phyloP scores from a whole-genome alignment of 2,888 invertebrate genomes.

The Spodoptera littoralis region DNA sequence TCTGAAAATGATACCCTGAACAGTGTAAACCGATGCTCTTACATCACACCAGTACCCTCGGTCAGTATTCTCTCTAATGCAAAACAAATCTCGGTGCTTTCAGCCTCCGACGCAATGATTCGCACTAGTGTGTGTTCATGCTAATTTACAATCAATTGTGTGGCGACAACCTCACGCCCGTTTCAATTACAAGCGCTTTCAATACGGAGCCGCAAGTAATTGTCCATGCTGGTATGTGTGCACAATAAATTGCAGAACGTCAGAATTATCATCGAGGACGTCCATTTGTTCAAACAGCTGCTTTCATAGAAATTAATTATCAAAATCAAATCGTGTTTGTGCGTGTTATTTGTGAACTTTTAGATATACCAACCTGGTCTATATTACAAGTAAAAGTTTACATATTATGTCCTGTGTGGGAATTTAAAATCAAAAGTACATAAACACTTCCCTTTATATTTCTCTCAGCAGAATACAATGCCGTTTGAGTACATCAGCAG shows the following conservation, averaged over 20 bases:
- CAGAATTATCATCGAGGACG: constrained; percentile 13
- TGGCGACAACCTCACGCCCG: constrained; percentile 58
- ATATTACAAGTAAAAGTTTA: too few relatives aligned
- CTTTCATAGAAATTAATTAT: not conserved
- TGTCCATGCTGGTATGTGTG: constrained; percentile 33
- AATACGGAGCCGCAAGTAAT: constrained; percentile 46
- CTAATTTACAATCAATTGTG: constrained; percentile 67
- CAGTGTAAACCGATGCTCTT: too few relatives aligned
- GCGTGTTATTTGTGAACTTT: too few relatives aligned
- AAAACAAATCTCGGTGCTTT: constrained; percentile 25
- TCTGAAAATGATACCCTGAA: too few relatives aligned
- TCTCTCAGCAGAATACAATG: too few relatives aligned
- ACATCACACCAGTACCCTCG: too few relatives aligned
- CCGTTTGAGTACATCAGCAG: too few relatives aligned
- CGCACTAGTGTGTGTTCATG: constrained; percentile 18
- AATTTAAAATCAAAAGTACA: too few relatives aligned
- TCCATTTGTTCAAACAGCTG: constrained; percentile 8
- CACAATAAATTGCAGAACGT: constrained; percentile 38
- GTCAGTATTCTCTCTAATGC: not conserved
- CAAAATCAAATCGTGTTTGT: too few relatives aligned
- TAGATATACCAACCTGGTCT: too few relatives aligned
- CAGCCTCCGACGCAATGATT: constrained; percentile 10
- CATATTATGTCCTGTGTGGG: too few relatives aligned
- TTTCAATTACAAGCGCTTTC: constrained; percentile 57
- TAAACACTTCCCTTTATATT: too few relatives aligned